Conservation (phyloP, 64 coral and sea anemone species). For the Acropora yongei region DNA sequence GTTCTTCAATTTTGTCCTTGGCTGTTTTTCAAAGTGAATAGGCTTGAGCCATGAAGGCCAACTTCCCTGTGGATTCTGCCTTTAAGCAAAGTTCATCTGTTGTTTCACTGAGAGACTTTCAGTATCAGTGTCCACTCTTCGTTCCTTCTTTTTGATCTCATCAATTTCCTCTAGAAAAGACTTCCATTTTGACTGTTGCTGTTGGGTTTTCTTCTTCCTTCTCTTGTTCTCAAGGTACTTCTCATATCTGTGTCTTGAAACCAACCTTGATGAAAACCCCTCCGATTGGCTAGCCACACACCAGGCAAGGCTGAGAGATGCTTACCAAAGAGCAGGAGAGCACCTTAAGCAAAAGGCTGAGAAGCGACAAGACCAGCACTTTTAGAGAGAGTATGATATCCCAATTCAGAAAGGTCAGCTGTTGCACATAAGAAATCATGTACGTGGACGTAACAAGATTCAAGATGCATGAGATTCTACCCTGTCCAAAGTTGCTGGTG, state of each 20-base stretch:
- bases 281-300: not conserved
- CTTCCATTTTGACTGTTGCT: not conserved
- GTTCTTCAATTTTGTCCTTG: conserved; percentile 14
- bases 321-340: conserved; percentile 15
- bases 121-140: no score
- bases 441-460: conserved; percentile 46
- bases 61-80: not conserved
- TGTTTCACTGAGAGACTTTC: not conserved
- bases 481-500: conserved; percentile 2
- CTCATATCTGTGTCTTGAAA: no score
- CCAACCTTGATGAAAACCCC: no score
- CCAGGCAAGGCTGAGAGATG: conserved; percentile 5
- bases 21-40: not conserved
- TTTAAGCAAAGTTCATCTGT: not conserved
- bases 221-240: no score
- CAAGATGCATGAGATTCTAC: conserved; percentile 49
- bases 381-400: not conserved
- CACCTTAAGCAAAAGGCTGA: conserved; percentile 12
- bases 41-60: not conserved
- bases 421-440: conserved; percentile 12
- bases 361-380: not conserved
- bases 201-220: no score
- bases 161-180: not conserved
- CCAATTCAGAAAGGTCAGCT: conserved; percentile 26
- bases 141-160: no score